Conservation (phyloP, 2,888 invertebrate species). For the Mongoloraphidia duomilia region DNA sequence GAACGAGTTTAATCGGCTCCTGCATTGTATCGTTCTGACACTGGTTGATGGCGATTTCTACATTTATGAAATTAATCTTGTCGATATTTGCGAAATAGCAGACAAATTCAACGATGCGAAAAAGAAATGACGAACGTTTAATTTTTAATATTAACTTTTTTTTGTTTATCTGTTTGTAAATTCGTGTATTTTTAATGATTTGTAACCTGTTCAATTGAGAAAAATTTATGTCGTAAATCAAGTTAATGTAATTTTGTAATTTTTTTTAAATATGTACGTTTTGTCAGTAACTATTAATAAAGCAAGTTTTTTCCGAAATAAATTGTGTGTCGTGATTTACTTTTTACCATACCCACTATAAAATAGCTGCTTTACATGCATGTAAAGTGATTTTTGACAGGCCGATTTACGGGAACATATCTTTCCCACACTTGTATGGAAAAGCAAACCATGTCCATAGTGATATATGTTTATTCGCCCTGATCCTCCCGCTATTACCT, state of each 20-base stretch:
- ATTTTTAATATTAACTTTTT: neutral
- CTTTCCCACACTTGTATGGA: too few relatives aligned
- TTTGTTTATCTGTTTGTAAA: neutral
- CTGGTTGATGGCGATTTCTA: slow-evolving; percentile 32
- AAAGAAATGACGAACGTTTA: too few relatives aligned
- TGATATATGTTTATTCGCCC: too few relatives aligned
- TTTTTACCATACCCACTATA: too few relatives aligned
- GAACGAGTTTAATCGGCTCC: slow-evolving; percentile 40
- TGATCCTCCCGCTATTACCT: too few relatives aligned
- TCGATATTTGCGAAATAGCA: slow-evolving; percentile 10
- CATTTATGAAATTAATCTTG: slow-evolving; percentile 25
- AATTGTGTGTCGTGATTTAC: too few relatives aligned
- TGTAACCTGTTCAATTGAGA: neutral
- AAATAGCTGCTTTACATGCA: too few relatives aligned
- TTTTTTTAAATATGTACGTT: neutral
- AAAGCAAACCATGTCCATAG: too few relatives aligned
- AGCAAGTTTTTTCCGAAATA: too few relatives aligned
- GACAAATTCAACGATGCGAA: neutral
- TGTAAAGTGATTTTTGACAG: too few relatives aligned
- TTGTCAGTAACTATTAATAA: too few relatives aligned
- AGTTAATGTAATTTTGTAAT: neutral
- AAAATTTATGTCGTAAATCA: neutral
- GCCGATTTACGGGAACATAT: too few relatives aligned
- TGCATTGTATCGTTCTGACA: slow-evolving; percentile 47
- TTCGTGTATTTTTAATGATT: neutral